Percentiles rank a stretch among this genome's conserved stretches.
phyloP scores from a whole-genome alignment of 1,140 invertebrate species.

The Campodea augens region DNA sequence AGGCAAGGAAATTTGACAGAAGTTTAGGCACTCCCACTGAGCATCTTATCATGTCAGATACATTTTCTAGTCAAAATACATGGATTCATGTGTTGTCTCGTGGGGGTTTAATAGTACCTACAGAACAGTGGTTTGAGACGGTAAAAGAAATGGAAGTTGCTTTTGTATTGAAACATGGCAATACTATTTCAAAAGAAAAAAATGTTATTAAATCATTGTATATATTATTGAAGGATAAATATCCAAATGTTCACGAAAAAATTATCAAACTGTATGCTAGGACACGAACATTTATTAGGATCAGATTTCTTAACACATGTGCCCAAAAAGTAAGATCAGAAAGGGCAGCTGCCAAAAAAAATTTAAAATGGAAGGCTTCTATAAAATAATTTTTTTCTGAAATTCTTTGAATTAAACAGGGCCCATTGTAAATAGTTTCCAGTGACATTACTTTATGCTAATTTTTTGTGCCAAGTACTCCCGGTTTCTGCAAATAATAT shows the following conservation, averaged over 20 bases:
- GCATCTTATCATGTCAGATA: background rate
- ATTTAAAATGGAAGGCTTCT: no score
- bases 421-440: no score
- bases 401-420: no score
- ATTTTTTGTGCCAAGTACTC: no score
- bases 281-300: background rate
- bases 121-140: background rate
- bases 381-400: no score
- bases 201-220: background rate
- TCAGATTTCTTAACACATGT: background rate
- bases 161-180: background rate
- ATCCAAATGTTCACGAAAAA: background rate
- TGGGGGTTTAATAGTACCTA: background rate
- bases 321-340: no score
- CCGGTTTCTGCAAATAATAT: no score
- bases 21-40: background rate
- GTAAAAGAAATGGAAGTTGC: background rate
- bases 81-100: background rate
- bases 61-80: background rate
- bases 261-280: background rate
- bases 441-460: no score
- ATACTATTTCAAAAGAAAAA: background rate
- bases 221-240: background rate
- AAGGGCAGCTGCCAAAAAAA: no score
- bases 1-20: background rate